Evolutionary conservation across 2,113 vertebrate species (phyloP), one percentile per base, ranked within the genome.

Genomic region (Cricetomys ansorgei): DNA sequence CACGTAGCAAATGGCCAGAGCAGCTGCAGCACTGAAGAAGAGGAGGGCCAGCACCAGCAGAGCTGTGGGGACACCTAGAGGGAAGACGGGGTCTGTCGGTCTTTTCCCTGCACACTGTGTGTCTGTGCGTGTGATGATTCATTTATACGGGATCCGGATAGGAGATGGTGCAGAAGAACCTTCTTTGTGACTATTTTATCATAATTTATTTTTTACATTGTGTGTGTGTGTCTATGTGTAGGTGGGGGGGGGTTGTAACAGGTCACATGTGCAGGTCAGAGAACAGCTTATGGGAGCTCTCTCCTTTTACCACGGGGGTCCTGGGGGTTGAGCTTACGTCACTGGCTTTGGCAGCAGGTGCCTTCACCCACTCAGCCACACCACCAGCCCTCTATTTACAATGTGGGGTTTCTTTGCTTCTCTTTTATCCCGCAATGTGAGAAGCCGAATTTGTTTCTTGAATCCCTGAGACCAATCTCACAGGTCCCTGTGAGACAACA

Each of bases 1-100:
- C 81, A 99, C 34, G 77, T 99, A 99, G 94, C 98, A 99, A 88
- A 99, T 29, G 27, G 98, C 98, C 45, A 98, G 98, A 62, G 98
- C 95, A 88, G 98, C 97, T 17, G 98, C 96, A 19, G 99, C 98
- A 40, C 99, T 83, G 69, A 99, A 98, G 85, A 98, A 98, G 94
- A 98, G 95, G 77, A 98, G 92, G 0, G 98, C 99, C 19, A 99
- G 97, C 72, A 99, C 98, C 48, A 99, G 97, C 86, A 99, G 98
- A n/a, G 97, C 94, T 0, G 97, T 99, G 48, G 98, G 99, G 94
- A 99, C 94, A 77, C 97, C 99, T 99, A 96, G 48, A 97, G 93
- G 96, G 93, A 95, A 55, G 85, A 97, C 23, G 64, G 34, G 34
- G 17, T 8, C 15, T 53, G 77, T 76, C 9, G 40, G 65, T 65